phyloP scores from a whole-genome alignment of 2,113 vertebrate species.

The Zosterops japonicus region DNA sequence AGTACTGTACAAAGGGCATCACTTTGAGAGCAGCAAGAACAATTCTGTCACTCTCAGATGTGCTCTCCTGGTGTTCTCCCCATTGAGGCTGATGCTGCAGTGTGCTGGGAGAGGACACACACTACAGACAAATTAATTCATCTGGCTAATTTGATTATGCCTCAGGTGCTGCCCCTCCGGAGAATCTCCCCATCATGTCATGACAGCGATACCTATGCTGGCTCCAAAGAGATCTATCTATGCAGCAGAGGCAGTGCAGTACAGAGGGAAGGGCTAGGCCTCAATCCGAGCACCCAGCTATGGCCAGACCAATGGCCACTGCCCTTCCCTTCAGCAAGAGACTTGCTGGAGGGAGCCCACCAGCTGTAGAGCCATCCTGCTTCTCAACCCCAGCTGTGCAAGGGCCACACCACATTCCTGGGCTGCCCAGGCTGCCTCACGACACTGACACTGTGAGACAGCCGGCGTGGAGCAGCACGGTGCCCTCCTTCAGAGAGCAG shows the following conservation, averaged over 20 bases:
- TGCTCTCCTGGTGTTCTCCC: not conserved
- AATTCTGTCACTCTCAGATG: not conserved
- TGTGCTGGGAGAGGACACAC: not conserved
- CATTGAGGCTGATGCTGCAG: not conserved
- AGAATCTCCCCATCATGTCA: not conserved
- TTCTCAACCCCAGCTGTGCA: not conserved
- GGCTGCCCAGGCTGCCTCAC: accelerated
- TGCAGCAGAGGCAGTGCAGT: not conserved
- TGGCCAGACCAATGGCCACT: accelerated
- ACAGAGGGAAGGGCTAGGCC: not conserved
- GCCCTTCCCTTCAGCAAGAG: not conserved
- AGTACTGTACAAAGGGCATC: not conserved
- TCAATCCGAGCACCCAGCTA: not conserved
- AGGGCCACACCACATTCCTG: accelerated
- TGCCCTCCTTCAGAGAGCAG: not conserved
- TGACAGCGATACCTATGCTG: not conserved
- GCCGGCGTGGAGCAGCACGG: accelerated
- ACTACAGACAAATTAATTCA: not conserved
- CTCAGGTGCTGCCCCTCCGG: not conserved
- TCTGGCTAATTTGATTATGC: not conserved
- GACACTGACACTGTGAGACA: accelerated
- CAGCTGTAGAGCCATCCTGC: not conserved
- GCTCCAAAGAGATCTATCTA: not conserved
- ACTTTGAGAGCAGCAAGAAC: not conserved
- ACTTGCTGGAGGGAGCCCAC: not conserved